Base-by-base conservation (phyloP, 2,797 vertebrate genomes). In the Gambelia wislizenii region DNA sequence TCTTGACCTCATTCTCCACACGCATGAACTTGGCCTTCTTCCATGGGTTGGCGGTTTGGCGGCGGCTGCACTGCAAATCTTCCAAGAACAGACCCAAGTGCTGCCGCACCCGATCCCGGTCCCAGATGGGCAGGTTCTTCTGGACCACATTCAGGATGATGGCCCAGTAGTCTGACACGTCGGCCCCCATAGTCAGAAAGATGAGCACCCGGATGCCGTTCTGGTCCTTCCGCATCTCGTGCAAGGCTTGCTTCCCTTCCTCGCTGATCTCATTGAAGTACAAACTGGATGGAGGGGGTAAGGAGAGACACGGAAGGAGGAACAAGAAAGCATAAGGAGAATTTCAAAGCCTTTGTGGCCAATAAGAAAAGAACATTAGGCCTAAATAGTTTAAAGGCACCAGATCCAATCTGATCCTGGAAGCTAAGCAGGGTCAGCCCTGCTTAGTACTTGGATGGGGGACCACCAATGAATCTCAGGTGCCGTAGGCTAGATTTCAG, bases 211-310 rank as follows among this genome's bases (percentile, higher is more conserved):
- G 97, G 84, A 99, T 98, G 0, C 95, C 93, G 0, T 97, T 96
- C 1, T 92, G 94, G 30, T 94, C 91, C 89, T 85, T 94, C 33
- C 97, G 95, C 90, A 96, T 93, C 1, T 97, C 97, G 14, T 98
- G 95, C 12, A 99, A 96, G 0, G 96, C 97, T 94, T 96, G 97
- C 92, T 98, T 98, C 78, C 98, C 98, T 1, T 96, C 97, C 25
- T 98, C 97, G 0, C 98, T 99, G 92, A 99, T 97, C 77, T 98
- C 97, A 0, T 99, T 99, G 95, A 99, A 97, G 89, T 99, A 99
- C 93, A 99, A 96, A 84, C 99, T 99, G 88, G 0, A n/a, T 69
- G 22, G 33, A 83, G 85, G 83, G 88, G 81, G 81, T 47, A 88
- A 0, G 0, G 16, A 49, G 89, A 79, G 76, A 83, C 3, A 8